Evolutionary conservation across 1,140 invertebrate species (phyloP).

Genomic region (Drosophila leontia): DNA sequence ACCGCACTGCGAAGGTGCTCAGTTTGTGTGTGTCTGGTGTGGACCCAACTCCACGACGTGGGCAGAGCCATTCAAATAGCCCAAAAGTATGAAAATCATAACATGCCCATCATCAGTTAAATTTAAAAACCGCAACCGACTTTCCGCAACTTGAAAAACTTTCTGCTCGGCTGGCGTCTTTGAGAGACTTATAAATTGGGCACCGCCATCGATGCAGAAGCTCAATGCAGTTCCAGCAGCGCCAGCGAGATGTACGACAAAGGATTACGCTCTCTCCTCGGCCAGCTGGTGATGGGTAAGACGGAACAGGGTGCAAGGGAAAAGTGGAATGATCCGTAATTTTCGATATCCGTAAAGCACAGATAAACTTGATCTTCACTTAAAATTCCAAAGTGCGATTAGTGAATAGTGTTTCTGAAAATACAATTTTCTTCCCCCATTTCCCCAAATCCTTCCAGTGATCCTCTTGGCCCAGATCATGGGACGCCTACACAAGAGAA

Average conservation of each 20-base stretch:
- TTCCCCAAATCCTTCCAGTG: constrained; percentile 20
- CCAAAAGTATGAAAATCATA: constrained; percentile 49
- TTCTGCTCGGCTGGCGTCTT: constrained; percentile 62
- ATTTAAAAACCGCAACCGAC: constrained; percentile 73
- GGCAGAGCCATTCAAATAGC: constrained; percentile 60
- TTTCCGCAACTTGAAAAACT: constrained; percentile 74
- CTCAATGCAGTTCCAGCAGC: constrained; percentile 61
- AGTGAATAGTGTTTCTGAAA: no score
- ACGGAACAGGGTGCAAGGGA: neutral
- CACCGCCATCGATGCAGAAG: constrained; percentile 15
- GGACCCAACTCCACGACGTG: constrained; percentile 17
- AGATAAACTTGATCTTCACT: no score
- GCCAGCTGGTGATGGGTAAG: constrained; percentile 62
- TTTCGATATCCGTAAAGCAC: no score
- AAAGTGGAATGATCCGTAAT: no score
- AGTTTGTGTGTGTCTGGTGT: constrained; percentile 7
- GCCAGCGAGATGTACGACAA: constrained; percentile 54
- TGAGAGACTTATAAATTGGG: constrained; percentile 58
- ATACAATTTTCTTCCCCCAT: no score
- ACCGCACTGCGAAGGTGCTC: constrained; percentile 11
- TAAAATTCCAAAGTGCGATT: neutral
- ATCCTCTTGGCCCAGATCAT: constrained; percentile 36
- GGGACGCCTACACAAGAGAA: constrained; percentile 70
- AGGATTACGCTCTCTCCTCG: constrained; percentile 45
- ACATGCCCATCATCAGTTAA: constrained; percentile 68